Evolutionary conservation across 2,888 invertebrate species (phyloP).

Genomic region (Heliconius erato): DNA sequence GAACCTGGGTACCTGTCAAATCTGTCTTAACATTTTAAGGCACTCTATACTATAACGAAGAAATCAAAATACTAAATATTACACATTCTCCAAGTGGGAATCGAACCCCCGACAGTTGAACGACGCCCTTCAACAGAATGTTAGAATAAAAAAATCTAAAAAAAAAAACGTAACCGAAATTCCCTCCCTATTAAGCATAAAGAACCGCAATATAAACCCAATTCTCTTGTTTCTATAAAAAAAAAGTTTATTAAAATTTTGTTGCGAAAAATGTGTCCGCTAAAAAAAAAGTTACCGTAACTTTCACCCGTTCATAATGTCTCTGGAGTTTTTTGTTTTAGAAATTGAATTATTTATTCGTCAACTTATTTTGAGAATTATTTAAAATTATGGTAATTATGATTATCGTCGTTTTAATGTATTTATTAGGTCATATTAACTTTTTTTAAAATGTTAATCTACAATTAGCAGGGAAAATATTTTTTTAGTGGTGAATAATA

Average conservation of each 20-base stretch:
- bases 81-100: too few relatives aligned
- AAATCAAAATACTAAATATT: too few relatives aligned
- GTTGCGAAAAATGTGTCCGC: slow-evolving; percentile 8
- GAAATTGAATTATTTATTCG: slow-evolving; percentile 9
- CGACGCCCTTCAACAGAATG: too few relatives aligned
- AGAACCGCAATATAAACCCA: not conserved
- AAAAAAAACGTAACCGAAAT: not conserved
- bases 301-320: slow-evolving; percentile 37
- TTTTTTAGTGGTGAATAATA: too few relatives aligned
- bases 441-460: not conserved
- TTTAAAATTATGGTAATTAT: slow-evolving; percentile 20
- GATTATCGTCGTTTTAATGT: not conserved
- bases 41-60: not conserved
- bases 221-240: slow-evolving; percentile 15
- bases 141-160: not conserved
- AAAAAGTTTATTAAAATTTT: slow-evolving; percentile 20
- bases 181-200: not conserved
- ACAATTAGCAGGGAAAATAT: too few relatives aligned
- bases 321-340: slow-evolving; percentile 22
- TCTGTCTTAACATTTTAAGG: not conserved
- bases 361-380: slow-evolving; percentile 7
- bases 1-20: not conserved
- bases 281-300: slow-evolving; percentile 37
- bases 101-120: too few relatives aligned
- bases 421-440: not conserved